Evolutionary conservation across 2,888 invertebrate species (phyloP), one percentile per base, ranked within the genome.

Genomic region (Pseudanteris insignis): DNA sequence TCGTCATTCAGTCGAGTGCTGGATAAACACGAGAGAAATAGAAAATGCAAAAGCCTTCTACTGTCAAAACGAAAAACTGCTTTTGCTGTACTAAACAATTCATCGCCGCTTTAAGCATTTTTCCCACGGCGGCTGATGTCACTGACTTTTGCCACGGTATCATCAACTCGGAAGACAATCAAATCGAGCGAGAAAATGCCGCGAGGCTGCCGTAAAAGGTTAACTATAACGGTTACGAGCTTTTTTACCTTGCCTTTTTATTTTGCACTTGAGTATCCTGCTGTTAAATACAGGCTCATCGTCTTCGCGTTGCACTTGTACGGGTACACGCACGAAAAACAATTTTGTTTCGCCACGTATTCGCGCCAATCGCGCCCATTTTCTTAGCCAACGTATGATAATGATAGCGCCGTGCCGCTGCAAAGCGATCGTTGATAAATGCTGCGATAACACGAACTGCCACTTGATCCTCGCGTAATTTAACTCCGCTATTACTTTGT

Each of bases 81-180:
- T n/a, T n/a, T n/a, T n/a, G n/a, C n/a, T n/a, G n/a, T n/a, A n/a
- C n/a, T n/a, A n/a, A n/a, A n/a, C n/a, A n/a, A n/a, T n/a, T n/a
- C n/a, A n/a, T n/a, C n/a, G n/a, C n/a, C n/a, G n/a, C n/a, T n/a
- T n/a, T n/a, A n/a, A 37, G 37, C 26, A 7, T 7, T 38, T 51
- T 62, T 61, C 55, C 57, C 57, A 57, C 57, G 57, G 44, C 43
- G 26, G 25, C 38, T 25, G 38, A 46, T 61, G 55, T 61, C 61
- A 61, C 54, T 61, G 54, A 54, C 61, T 54, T 33, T 40, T 54
- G 44, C 61, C 48, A 30, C 44, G 43, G 36, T 46, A 21, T 51
- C 62, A 51, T 55, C 61, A 55, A 36, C 61, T 55, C 36, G 43
- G 40, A 62, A 62, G 51, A 51, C 51, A 62, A 57, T 57, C 62